Evolutionary conservation across 2,888 invertebrate genomes (phyloP).

Genomic region (Idaea biselata): DNA sequence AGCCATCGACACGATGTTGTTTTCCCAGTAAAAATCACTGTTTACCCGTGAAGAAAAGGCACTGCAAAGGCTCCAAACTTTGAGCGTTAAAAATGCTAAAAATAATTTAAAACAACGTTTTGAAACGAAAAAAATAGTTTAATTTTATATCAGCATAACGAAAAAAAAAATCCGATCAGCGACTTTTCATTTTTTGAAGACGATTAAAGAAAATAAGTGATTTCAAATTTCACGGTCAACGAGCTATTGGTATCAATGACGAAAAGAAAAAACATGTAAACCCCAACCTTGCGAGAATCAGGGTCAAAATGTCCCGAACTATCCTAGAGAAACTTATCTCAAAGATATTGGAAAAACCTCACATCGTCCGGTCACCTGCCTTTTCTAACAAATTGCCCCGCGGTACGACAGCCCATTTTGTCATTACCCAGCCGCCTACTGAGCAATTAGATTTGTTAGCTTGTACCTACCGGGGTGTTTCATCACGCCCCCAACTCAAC

Average conservation of each 20-base stretch:
- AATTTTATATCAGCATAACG: too few relatives aligned
- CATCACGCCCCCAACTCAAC: constrained; percentile 80
- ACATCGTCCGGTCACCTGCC: constrained; percentile 57
- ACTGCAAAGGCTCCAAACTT: too few relatives aligned
- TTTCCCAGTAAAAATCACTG: too few relatives aligned
- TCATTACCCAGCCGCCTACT: constrained; percentile 77
- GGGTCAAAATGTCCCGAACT: background rate
- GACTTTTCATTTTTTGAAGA: too few relatives aligned
- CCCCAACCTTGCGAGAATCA: background rate
- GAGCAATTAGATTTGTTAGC: constrained; percentile 81
- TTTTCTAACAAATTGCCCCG: constrained; percentile 63
- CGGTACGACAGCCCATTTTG: constrained; percentile 67
- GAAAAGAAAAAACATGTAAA: background rate
- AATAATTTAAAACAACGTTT: too few relatives aligned
- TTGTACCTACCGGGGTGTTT: constrained; percentile 75
- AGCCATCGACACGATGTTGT: too few relatives aligned
- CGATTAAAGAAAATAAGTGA: too few relatives aligned
- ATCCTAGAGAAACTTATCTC: background rate
- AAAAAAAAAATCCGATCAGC: too few relatives aligned
- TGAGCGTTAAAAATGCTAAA: too few relatives aligned
- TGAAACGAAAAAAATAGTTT: too few relatives aligned
- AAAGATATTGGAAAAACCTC: constrained; percentile 1
- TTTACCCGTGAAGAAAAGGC: too few relatives aligned
- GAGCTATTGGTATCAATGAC: background rate
- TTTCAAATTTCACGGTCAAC: background rate